Evolutionary conservation across 2,113 vertebrate genomes (phyloP).

Genomic region (Neofelis nebulosa): DNA sequence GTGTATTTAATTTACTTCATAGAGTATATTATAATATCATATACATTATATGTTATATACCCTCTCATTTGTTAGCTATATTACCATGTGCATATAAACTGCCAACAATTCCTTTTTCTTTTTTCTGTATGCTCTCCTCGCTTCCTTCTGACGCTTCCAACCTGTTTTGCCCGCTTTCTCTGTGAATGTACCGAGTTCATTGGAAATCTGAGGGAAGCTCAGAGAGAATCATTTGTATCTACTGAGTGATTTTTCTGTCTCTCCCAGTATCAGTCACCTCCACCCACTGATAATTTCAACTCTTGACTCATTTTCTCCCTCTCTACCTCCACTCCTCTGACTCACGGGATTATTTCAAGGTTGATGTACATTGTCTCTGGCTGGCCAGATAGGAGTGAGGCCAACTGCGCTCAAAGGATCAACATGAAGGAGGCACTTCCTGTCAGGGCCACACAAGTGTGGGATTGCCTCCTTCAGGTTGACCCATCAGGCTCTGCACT

Average conservation of each 20-base stretch:
- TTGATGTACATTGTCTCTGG: background rate
- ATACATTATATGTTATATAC: background rate
- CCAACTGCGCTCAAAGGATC: background rate
- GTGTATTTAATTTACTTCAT: background rate
- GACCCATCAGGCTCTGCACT: background rate
- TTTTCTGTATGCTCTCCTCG: background rate
- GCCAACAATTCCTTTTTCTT: no score
- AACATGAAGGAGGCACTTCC: background rate
- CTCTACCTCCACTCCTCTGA: background rate
- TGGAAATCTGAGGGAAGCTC: background rate
- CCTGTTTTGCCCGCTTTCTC: no score
- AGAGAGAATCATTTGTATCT: background rate
- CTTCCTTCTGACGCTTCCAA: background rate
- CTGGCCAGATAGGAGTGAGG: no score
- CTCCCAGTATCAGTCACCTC: background rate
- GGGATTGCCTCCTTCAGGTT: background rate
- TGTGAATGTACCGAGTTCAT: background rate
- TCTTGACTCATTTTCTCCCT: background rate
- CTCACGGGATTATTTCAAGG: background rate
- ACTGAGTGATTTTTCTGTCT: background rate
- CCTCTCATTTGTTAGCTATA: background rate
- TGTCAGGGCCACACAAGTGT: background rate
- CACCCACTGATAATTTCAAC: background rate
- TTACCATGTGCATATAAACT: background rate
- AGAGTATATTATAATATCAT: background rate